These are phyloP conservation scores for Burhinus bistriatus DNA, from an alignment of 2,113 vertebrate genomes.

Conservation along the genomic window DNA sequence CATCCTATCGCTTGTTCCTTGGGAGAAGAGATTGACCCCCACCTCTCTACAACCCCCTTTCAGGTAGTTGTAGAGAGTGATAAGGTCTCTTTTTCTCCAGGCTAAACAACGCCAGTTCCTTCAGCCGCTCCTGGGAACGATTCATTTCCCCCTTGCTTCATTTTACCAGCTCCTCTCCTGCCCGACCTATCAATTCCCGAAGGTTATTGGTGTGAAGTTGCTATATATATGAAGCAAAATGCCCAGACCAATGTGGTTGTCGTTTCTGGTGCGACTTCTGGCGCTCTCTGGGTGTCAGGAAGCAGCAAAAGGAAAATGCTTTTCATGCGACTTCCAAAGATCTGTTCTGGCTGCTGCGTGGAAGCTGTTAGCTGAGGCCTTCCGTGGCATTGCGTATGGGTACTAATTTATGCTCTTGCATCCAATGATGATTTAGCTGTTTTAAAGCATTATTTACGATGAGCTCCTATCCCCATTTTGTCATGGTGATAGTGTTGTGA, in stretches of 20 bases:
- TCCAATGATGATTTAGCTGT: constrained; percentile 67
- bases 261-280: background rate
- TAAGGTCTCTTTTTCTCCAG: too few relatives aligned
- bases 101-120: too few relatives aligned
- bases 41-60: too few relatives aligned
- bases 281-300: background rate
- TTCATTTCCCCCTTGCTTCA: background rate
- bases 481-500: constrained; percentile 57
- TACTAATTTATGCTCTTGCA: constrained; percentile 58
- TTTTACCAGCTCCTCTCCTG: background rate
- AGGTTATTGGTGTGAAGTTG: background rate
- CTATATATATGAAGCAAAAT: background rate
- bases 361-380: constrained; percentile 1
- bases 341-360: background rate
- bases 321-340: background rate
- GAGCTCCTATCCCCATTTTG: constrained; percentile 45
- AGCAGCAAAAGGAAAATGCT: background rate
- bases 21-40: too few relatives aligned
- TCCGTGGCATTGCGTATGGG: background rate
- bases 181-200: background rate
- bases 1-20: too few relatives aligned
- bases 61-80: too few relatives aligned
- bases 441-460: constrained; percentile 70
- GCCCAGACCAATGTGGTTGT: fast-evolving
- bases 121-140: background rate